These are phyloP conservation scores for Strigamia transsilvanica DNA, from an alignment of 2,888 invertebrate species.

Conservation along the genomic window DNA sequence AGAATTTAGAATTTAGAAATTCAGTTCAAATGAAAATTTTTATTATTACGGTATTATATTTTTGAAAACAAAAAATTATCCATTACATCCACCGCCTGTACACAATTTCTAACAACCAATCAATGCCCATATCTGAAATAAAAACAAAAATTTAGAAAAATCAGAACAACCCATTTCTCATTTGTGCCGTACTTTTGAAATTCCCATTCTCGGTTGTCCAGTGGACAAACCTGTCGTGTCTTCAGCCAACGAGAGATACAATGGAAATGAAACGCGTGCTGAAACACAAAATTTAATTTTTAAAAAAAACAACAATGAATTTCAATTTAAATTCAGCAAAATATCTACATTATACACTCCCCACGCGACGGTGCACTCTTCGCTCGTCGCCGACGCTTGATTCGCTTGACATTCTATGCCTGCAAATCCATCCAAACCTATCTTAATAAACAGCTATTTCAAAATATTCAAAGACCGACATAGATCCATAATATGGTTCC, in stretches of 20 bases:
- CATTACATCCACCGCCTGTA: too few species aligned
- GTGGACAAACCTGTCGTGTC: constrained; percentile 98
- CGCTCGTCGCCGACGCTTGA: constrained; percentile 97
- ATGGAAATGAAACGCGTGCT: constrained; percentile 99
- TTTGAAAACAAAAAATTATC: too few species aligned
- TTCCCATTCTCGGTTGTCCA: constrained; percentile 99
- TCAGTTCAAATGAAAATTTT: too few species aligned
- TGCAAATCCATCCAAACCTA: constrained; percentile 55
- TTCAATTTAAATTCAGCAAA: too few species aligned
- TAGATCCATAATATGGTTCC: constrained; percentile 99
- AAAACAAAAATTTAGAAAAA: not conserved
- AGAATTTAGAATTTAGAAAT: too few species aligned
- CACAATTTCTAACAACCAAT: not conserved
- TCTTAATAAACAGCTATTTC: too few species aligned
- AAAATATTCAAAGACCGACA: constrained; percentile 68
- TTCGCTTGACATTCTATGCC: constrained; percentile 97
- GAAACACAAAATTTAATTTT: constrained; percentile 60
- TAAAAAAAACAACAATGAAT: too few species aligned
- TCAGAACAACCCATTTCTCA: not conserved
- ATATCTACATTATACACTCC: constrained; percentile 94
- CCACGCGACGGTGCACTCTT: constrained; percentile 99
- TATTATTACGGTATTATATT: too few species aligned
- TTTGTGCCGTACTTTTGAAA: constrained; percentile 85
- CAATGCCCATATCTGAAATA: not conserved
- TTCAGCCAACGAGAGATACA: constrained; percentile 99